A percentile compares a stretch with the other conserved stretches of the same genome.
These are phyloP conservation scores for Podocnemis expansa DNA, from an alignment of 2,113 vertebrate genomes.

Conservation along the genomic window DNA sequence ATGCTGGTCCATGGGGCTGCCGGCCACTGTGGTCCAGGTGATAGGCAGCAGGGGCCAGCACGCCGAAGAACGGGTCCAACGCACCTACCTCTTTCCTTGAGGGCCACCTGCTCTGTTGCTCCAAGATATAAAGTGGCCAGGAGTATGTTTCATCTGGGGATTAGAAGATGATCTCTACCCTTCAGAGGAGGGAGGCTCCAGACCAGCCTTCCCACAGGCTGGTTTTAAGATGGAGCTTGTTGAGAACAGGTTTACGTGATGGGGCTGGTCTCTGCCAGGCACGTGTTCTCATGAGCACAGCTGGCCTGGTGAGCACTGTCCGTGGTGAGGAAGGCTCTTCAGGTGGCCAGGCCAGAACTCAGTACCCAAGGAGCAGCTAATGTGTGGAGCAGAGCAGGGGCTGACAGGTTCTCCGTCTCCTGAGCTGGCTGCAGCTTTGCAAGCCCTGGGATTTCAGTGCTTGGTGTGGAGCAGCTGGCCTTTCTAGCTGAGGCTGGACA, in stretches of 20 bases:
- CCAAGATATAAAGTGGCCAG: not conserved
- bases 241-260: not conserved
- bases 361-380: too few relatives aligned
- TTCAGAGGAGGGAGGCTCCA: too few relatives aligned
- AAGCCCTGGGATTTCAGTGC: not conserved
- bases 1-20: not conserved
- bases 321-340: not conserved
- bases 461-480: not conserved
- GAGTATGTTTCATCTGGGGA: not conserved
- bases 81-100: not conserved
- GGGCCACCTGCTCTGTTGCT: not conserved
- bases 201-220: not conserved
- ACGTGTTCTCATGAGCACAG: not conserved
- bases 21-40: not conserved
- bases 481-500: not conserved
- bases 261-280: not conserved
- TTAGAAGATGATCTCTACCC: not conserved
- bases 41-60: rapidly evolving
- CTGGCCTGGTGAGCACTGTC: not conserved
- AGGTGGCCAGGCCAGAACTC: not conserved
- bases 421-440: not conserved
- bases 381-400: not conserved
- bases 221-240: not conserved
- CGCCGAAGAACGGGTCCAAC: not conserved
- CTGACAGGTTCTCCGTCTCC: not conserved